These are phyloP conservation scores for Tenebrio molitor DNA, from an alignment of 1,140 invertebrate genomes.

Conservation along the genomic window DNA sequence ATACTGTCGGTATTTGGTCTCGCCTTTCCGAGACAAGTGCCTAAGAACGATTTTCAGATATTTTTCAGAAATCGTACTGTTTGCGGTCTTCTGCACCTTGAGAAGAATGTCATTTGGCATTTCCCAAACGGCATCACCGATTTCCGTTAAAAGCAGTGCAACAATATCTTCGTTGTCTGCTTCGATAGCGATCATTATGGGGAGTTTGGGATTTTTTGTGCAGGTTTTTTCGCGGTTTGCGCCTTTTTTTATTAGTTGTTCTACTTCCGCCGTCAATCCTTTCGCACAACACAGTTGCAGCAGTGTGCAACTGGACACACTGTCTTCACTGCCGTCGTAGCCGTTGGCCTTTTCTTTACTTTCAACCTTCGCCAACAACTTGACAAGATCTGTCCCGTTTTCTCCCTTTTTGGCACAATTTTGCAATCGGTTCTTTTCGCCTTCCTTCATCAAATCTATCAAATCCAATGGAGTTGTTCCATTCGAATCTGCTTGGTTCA, in stretches of 20 bases:
- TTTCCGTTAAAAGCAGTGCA: neutral
- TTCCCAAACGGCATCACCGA: too few species aligned
- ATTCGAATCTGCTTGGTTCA: slow-evolving; percentile 12
- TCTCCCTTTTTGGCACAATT: too few species aligned
- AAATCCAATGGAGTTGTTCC: neutral
- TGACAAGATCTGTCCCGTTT: too few species aligned
- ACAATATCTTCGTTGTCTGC: neutral
- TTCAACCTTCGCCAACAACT: neutral
- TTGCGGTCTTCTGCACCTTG: neutral
- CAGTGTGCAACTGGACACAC: slow-evolving; percentile 13
- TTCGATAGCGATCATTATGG: neutral
- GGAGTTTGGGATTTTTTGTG: neutral
- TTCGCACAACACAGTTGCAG: slow-evolving; percentile 18
- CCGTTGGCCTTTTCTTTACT: neutral
- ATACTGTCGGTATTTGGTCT: neutral
- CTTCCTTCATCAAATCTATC: neutral
- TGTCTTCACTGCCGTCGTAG: neutral
- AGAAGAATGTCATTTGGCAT: neutral
- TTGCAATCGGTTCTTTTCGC: neutral
- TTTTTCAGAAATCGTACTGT: neutral
- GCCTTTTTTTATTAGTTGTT: slow-evolving; percentile 4
- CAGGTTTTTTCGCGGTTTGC: neutral
- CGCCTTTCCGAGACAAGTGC: neutral
- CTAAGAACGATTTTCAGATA: neutral
- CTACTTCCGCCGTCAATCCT: slow-evolving; percentile 5